Evolutionary conservation across 1,140 invertebrate species (phyloP).

Genomic region (Drosophila punjabiensis): DNA sequence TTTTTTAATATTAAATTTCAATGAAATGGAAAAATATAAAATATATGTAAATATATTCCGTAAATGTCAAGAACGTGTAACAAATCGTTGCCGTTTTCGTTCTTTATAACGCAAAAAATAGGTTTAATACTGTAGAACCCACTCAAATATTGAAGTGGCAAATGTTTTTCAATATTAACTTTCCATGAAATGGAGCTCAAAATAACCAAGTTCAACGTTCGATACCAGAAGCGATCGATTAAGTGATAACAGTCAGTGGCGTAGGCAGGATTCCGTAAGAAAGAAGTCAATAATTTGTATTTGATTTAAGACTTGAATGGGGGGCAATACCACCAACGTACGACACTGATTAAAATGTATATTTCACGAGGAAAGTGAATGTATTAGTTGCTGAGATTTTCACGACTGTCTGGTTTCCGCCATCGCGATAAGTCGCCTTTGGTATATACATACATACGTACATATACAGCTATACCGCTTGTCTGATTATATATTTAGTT

Average conservation of each 20-base stretch:
- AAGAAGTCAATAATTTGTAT: not conserved
- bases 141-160: not conserved
- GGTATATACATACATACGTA: not conserved
- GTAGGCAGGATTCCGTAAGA: not conserved
- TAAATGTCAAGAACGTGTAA: not conserved
- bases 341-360: constrained; percentile 4
- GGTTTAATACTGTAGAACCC: not conserved
- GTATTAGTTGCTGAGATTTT: constrained; percentile 26
- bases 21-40: constrained; percentile 1
- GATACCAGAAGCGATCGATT: constrained; percentile 54
- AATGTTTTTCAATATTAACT: not conserved
- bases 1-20: not conserved
- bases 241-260: constrained; percentile 12
- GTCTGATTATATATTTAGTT: constrained; percentile 1
- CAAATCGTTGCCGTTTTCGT: not conserved
- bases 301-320: constrained; percentile 7
- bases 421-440: constrained; percentile 10
- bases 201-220: constrained; percentile 66
- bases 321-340: not conserved
- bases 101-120: not conserved
- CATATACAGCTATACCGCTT: not conserved
- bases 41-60: not conserved
- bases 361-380: constrained; percentile 12
- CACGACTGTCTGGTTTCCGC: constrained; percentile 17
- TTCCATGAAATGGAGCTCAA: constrained; percentile 5